Conservation (phyloP, 2,888 invertebrate genomes). For the Diogma glabrata region DNA sequence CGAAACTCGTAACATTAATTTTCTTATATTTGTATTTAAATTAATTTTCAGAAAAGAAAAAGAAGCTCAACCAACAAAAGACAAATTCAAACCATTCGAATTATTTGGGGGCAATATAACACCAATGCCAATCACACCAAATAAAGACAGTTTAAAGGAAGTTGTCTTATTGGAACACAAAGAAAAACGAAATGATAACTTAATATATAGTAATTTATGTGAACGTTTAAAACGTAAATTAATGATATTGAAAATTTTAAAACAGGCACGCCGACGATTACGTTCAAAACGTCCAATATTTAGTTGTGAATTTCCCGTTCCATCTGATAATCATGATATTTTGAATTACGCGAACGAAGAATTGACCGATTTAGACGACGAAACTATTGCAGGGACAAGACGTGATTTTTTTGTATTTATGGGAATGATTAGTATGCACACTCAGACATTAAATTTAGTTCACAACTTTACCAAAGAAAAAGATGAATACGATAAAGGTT, state of each 20-base stretch:
- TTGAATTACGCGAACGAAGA: conserved; percentile 3
- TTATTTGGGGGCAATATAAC: conserved; percentile 3
- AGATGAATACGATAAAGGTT: too few species aligned
- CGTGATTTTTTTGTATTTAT: conserved; percentile 5
- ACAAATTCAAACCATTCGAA: too few species aligned
- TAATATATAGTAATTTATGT: neutral
- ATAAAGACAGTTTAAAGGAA: neutral
- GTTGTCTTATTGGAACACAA: neutral
- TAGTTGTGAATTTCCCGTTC: conserved; percentile 4
- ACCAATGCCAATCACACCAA: neutral
- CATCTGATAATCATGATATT: conserved; percentile 3
- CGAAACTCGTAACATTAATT: neutral
- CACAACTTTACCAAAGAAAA: conserved; percentile 3
- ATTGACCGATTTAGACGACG: conserved; percentile 5
- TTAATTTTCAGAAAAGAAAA: neutral
- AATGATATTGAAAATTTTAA: conserved; percentile 6
- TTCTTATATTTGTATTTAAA: neutral
- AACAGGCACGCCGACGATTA: conserved; percentile 4
- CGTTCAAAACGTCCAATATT: neutral
- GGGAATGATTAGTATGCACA: conserved; percentile 2
- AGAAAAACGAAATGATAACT: neutral
- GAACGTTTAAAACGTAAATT: conserved; percentile 3
- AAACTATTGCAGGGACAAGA: conserved; percentile 1
- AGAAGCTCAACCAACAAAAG: too few species aligned
- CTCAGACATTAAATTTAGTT: conserved; percentile 4